Base-by-base conservation (phyloP, 2,888 invertebrate species). In the Teinopalpus imperialis region DNA sequence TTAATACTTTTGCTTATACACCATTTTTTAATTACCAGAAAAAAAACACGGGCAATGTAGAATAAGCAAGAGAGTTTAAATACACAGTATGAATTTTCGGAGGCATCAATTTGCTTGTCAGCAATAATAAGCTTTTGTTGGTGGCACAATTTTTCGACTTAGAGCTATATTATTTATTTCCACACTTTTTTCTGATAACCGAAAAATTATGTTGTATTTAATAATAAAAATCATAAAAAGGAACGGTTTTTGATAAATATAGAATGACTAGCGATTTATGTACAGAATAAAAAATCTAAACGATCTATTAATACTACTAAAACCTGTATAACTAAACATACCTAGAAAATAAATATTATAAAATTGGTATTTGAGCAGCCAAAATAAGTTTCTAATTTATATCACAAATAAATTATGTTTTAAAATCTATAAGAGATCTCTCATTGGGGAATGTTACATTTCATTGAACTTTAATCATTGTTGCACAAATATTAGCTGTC, bases 221-320 rank as follows among this genome's bases (percentile, higher is more conserved):
- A n/a, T n/a, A n/a, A 24, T 10, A 39, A 27, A 13, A 32, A 7
- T 12, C 5, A 21, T 8, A 37, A 13, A 39, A 30, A 23, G 10
- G 7, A 39, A 43, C n/a, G n/a, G n/a, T 14, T 3, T 26, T 29
- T 14, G 20, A 20, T 26, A 34, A 39, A 45, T 26, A 14, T 27
- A 32, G 12, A 32, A 27, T 34, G 40, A 46, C 45, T 46, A 46
- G 45, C n/a, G 12, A 21, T 40, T 24, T 40, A 34, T 31, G 18
- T 39, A 37, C 24, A 43, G 13, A 6, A 20, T 27, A 24, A 18
- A 26, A 32, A 20, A 10, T 42, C 16, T 26, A 32, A 32, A 44
- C 10, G 20, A 39, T 20, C 27, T 10, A 39, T n/a, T n/a, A n/a
- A n/a, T n/a, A 3, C 27, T 29, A 29, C 3, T 20, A 39, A 13